phyloP scores from a whole-genome alignment of 2,888 invertebrate genomes.

The Mythimna vitellina region DNA sequence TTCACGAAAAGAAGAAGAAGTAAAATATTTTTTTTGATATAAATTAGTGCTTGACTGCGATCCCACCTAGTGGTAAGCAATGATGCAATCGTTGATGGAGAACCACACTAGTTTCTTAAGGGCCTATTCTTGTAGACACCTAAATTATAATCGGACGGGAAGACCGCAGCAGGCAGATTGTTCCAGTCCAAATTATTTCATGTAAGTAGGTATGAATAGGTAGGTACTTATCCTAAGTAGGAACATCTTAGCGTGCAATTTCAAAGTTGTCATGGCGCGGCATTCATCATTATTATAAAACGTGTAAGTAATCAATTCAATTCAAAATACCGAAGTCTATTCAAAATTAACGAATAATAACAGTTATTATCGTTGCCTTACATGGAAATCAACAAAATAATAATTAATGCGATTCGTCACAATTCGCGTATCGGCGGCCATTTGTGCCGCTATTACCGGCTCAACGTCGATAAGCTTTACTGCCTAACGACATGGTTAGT shows the following conservation, averaged over 20 bases:
- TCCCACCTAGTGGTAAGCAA: too few species aligned
- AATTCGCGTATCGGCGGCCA: slow-evolving; percentile 81
- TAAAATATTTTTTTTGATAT: too few species aligned
- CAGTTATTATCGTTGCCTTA: slow-evolving; percentile 68
- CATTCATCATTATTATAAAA: slow-evolving; percentile 53
- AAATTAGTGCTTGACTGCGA: too few species aligned
- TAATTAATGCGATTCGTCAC: slow-evolving; percentile 86
- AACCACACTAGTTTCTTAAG: too few species aligned
- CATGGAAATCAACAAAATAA: slow-evolving; percentile 80
- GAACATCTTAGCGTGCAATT: neutral
- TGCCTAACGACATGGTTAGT: slow-evolving; percentile 88
- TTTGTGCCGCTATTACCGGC: slow-evolving; percentile 85
- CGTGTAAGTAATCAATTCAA: slow-evolving; percentile 55
- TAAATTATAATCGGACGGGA: too few species aligned
- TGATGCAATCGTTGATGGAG: too few species aligned
- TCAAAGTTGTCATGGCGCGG: slow-evolving; percentile 24
- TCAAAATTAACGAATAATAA: slow-evolving; percentile 66
- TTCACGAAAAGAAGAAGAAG: too few species aligned
- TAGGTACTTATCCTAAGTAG: too few species aligned
- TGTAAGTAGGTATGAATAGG: too few species aligned
- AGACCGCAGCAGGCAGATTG: too few species aligned
- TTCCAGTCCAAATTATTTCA: too few species aligned
- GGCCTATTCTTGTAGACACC: too few species aligned
- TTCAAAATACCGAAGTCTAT: slow-evolving; percentile 52
- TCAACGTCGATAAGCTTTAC: slow-evolving; percentile 86